Base-by-base conservation (phyloP, 2,888 invertebrate species). In the Clanis bilineata region DNA sequence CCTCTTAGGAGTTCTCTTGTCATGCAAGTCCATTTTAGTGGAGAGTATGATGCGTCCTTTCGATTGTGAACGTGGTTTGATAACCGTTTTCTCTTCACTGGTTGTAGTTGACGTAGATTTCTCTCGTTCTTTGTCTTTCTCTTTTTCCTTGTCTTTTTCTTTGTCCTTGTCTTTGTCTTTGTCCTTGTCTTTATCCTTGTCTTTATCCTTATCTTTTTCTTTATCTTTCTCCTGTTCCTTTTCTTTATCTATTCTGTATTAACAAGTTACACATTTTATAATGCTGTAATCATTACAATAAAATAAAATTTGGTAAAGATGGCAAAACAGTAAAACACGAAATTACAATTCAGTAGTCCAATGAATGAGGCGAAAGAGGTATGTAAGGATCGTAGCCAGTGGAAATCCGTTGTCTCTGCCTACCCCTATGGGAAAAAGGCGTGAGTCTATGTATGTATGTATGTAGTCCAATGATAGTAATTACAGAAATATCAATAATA, bases 51-150 rank as follows among this genome's bases (percentile, higher is more conserved):
- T 80, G 2, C 91, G 86, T 0, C 81, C 86, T 59, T 90, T 90
- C 1, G 91, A 90, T 61, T 84, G 86, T 1, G 90, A 89, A 0
- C 90, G 83, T 3, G 86, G 80, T 62, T 89, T 90, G 1, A 81
- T 56, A 0, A 76, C 70, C 0, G 66, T 68, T 63, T 88, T 89
- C 59, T 91, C 91, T 61, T 90, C 90, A 38, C 80, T 86, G 0
- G 85, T 82, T 5, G 80, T 79, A 0, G 76, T 72, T 2, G 80
- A 76, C 15, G 79, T 67, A 54, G 76, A 79, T 59, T 80, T 82
- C 28, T 77, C 80, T 61, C 79, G 80, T 62, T 80, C 87, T 61
- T 78, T 82, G 4, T 76, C 75, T 70, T 66, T 82, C 61, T 63
- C 77, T 67, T 68, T 77, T 62, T 69, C 77, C 58, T 72, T 79